phyloP scores from a whole-genome alignment of 2,888 invertebrate genomes.

The Volucella inflata region DNA sequence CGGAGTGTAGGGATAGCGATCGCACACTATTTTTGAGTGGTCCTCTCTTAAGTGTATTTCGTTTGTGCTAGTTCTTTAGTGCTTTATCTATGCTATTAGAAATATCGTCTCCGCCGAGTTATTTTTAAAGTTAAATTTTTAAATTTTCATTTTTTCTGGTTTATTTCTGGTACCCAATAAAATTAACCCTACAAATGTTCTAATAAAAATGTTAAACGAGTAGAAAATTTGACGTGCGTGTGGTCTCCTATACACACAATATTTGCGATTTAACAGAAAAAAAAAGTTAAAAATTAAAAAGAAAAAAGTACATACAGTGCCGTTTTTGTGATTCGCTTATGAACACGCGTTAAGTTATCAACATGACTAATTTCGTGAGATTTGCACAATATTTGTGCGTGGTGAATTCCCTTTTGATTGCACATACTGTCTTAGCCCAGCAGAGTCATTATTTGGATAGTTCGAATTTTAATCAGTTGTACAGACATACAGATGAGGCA shows the following conservation, averaged over 20 bases:
- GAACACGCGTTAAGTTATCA: conserved; percentile 66
- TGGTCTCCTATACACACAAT: conserved; percentile 40
- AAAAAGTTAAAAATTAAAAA: conserved; percentile 46
- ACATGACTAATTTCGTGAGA: conserved; percentile 62
- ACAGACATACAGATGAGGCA: conserved; percentile 77
- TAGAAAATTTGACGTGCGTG: conserved; percentile 73
- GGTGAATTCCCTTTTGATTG: conserved; percentile 69
- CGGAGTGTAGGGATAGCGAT: conserved; percentile 78
- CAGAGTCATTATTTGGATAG: conserved; percentile 80
- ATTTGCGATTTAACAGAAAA: conserved; percentile 73
- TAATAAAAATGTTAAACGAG: conserved; percentile 75
- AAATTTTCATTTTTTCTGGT: conserved; percentile 16
- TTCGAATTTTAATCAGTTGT: conserved; percentile 79
- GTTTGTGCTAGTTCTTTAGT: conserved; percentile 58
- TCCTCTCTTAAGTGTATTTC: conserved; percentile 67
- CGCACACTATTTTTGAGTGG: conserved; percentile 71
- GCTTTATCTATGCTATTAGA: conserved; percentile 37
- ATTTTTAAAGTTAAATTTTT: conserved; percentile 59
- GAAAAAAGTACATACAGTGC: conserved; percentile 57
- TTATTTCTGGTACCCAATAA: conserved; percentile 33
- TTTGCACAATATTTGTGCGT: conserved; percentile 78
- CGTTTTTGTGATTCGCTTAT: conserved; percentile 39
- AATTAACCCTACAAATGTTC: conserved; percentile 42
- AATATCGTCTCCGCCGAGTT: conserved; percentile 45
- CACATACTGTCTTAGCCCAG: conserved; percentile 77